phyloP scores from a whole-genome alignment of 2,797 vertebrate species.

The Lagorchestes hirsutus region DNA sequence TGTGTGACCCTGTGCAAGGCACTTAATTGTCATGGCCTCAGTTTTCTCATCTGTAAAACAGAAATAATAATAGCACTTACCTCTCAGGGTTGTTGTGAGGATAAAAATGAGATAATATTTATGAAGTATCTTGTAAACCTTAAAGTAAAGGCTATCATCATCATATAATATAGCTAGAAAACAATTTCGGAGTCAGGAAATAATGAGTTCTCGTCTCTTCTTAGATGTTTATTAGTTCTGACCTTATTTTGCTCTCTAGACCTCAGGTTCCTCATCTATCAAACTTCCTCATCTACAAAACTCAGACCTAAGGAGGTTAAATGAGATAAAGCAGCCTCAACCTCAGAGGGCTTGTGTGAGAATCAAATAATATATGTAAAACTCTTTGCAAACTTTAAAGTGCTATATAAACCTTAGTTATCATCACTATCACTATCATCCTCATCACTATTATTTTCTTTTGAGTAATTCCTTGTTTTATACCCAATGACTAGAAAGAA shows the following conservation, averaged over 20 bases:
- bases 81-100: not conserved
- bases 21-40: not conserved
- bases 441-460: not conserved
- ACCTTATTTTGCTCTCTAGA: not conserved
- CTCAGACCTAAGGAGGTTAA: not conserved
- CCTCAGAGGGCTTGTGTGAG: not conserved
- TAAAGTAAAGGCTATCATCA: not conserved
- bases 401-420: not conserved
- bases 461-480: slow-evolving; percentile 20
- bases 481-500: slow-evolving; percentile 17
- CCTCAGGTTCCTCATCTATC: not conserved
- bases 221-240: not conserved
- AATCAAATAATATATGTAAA: not conserved
- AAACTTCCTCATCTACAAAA: too few species aligned
- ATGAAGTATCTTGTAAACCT: not conserved
- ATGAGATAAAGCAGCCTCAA: not conserved
- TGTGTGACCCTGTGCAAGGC: not conserved
- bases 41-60: not conserved
- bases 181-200: not conserved
- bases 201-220: not conserved
- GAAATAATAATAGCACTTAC: not conserved
- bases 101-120: not conserved
- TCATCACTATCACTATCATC: not conserved
- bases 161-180: not conserved
- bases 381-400: not conserved